A percentile compares a stretch with the other conserved stretches of the same genome.
Evolutionary conservation across 2,888 invertebrate species (phyloP).

Genomic region (Aspidiotus rigidus): DNA sequence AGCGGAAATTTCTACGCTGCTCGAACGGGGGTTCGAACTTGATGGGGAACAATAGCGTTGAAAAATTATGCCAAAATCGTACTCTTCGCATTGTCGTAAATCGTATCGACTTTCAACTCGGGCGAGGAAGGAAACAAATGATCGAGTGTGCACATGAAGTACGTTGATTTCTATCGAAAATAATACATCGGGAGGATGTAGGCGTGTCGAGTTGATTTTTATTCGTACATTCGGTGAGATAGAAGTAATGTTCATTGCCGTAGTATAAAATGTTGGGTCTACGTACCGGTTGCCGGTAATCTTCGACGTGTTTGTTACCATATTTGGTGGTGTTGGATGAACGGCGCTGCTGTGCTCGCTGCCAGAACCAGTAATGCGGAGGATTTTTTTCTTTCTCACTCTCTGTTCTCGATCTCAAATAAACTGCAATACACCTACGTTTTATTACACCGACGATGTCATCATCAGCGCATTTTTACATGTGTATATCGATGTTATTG

Average conservation of each 20-base stretch:
- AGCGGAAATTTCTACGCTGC: too few species aligned
- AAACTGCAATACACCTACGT: not conserved
- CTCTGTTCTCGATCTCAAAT: too few species aligned
- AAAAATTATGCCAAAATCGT: too few species aligned
- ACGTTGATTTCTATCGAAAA: not conserved
- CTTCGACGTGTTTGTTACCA: not conserved
- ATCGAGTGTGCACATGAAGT: not conserved
- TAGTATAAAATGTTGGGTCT: not conserved
- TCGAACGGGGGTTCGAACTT: too few species aligned
- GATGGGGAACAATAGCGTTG: too few species aligned
- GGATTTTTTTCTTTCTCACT: too few species aligned
- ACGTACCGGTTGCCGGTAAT: not conserved
- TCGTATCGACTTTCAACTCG: too few species aligned
- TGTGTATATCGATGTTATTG: not conserved
- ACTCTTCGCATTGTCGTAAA: too few species aligned
- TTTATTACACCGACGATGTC: not conserved
- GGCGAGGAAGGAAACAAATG: too few species aligned
- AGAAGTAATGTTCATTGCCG: not conserved
- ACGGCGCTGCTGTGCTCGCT: too few species aligned
- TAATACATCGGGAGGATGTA: conserved; percentile 2
- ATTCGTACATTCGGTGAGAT: not conserved
- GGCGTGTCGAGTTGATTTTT: conserved; percentile 8
- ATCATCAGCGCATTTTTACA: not conserved
- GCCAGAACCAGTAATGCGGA: too few species aligned
- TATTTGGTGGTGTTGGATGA: conserved; percentile 1